These are phyloP conservation scores for Heliothis subflexa DNA, from an alignment of 1,140 invertebrate genomes.

Conservation along the genomic window DNA sequence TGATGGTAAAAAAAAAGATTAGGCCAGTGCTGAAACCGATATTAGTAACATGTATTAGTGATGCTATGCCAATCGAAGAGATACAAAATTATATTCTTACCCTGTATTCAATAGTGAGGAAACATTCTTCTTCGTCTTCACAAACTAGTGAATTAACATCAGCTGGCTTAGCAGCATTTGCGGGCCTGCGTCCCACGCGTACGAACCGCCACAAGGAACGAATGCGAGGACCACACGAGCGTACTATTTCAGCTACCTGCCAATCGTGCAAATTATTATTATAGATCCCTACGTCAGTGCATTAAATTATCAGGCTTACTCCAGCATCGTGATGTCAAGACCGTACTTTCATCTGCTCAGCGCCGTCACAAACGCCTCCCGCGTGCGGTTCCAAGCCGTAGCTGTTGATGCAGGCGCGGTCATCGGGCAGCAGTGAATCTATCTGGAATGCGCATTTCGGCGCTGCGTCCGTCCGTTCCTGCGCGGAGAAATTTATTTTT, in stretches of 20 bases:
- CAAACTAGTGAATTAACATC: slow-evolving; percentile 80
- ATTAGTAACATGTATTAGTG: background rate
- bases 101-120: slow-evolving; percentile 74
- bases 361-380: slow-evolving; percentile 68
- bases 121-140: slow-evolving; percentile 81
- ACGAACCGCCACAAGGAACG: slow-evolving; percentile 78
- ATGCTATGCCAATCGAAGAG: background rate
- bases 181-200: slow-evolving; percentile 66
- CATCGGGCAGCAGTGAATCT: slow-evolving; percentile 73
- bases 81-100: slow-evolving; percentile 51
- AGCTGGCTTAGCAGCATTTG: slow-evolving; percentile 71
- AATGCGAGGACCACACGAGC: slow-evolving; percentile 73
- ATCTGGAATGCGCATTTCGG: slow-evolving; percentile 80
- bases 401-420: slow-evolving; percentile 75
- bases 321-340: too few species aligned
- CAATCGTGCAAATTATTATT: slow-evolving; percentile 13
- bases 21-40: background rate
- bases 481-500: background rate
- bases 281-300: too few species aligned
- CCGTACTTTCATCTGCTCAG: slow-evolving; percentile 77
- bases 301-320: too few species aligned
- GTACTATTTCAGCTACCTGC: slow-evolving; percentile 76
- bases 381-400: slow-evolving; percentile 72
- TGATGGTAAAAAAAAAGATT: slow-evolving; percentile 39
- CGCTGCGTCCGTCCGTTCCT: slow-evolving; percentile 72